Percentiles rank a stretch among this genome's conserved stretches.
phyloP scores from a whole-genome alignment of 2,113 vertebrate genomes.

The Phylloscopus trochiloides region DNA sequence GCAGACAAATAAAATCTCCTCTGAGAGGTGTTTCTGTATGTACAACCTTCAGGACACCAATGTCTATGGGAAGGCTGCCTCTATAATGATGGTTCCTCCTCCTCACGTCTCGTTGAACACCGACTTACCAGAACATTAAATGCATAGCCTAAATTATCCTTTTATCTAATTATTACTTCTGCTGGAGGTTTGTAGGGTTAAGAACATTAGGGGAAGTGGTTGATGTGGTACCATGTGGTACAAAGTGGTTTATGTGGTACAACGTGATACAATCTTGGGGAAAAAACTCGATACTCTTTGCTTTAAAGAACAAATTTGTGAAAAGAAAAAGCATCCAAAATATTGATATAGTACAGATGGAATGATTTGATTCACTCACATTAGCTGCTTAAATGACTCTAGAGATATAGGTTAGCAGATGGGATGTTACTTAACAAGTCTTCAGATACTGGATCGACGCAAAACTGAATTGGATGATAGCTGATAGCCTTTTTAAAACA shows the following conservation, averaged over 20 bases:
- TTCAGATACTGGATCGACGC: not conserved
- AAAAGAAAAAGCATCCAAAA: constrained; percentile 47
- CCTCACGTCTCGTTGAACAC: not conserved
- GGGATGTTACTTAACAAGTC: constrained; percentile 42
- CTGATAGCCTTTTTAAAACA: constrained; percentile 3
- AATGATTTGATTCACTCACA: constrained; percentile 42
- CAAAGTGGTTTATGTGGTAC: not conserved
- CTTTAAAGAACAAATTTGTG: not conserved
- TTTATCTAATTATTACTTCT: not conserved
- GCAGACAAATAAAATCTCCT: not conserved
- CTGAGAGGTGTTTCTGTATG: not conserved
- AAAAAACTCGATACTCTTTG: not conserved
- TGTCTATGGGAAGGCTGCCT: not conserved
- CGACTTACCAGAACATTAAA: not conserved
- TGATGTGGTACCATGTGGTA: not conserved
- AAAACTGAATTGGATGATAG: not conserved
- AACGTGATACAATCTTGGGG: not conserved
- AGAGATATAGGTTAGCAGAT: constrained; percentile 26
- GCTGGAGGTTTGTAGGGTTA: not conserved
- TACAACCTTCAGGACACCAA: not conserved
- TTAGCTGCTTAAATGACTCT: constrained; percentile 50
- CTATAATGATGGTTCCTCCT: not conserved
- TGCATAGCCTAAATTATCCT: not conserved
- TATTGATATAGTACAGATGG: constrained; percentile 59
- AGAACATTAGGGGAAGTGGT: not conserved